These are phyloP conservation scores for Helleia helle DNA, from an alignment of 2,888 invertebrate species.

Conservation along the genomic window DNA sequence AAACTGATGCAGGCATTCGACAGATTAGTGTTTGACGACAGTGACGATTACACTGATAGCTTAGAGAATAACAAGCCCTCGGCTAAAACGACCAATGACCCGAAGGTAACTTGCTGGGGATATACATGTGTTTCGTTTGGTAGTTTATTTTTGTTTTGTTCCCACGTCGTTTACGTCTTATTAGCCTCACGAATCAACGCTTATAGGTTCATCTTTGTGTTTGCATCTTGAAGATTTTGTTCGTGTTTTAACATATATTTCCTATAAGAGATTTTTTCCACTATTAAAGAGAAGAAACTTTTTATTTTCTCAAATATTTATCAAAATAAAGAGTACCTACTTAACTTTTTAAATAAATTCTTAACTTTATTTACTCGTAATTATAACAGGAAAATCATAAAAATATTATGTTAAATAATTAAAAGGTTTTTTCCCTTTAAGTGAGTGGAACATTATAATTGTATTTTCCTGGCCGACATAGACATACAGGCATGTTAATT, in stretches of 20 bases:
- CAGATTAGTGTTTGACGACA: slow-evolving; percentile 77
- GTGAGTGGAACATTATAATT: neutral
- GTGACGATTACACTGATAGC: slow-evolving; percentile 84
- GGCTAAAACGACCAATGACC: slow-evolving; percentile 57
- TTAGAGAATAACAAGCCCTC: slow-evolving; percentile 75
- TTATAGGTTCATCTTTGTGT: slow-evolving; percentile 6
- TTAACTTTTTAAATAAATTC: no score
- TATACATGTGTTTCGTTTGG: slow-evolving; percentile 38
- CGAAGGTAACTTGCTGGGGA: slow-evolving; percentile 59
- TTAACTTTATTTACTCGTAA: no score
- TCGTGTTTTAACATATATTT: slow-evolving; percentile 12
- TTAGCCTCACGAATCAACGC: slow-evolving; percentile 9
- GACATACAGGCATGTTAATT: slow-evolving; percentile 9
- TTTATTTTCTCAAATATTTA: no score
- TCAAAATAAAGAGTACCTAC: no score
- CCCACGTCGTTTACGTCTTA: slow-evolving; percentile 10
- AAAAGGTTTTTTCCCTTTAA: no score
- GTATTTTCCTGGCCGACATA: slow-evolving; percentile 8
- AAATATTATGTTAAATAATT: no score
- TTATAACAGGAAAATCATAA: no score
- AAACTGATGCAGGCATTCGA: slow-evolving; percentile 83
- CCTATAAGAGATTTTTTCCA: neutral
- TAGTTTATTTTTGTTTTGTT: slow-evolving; percentile 27
- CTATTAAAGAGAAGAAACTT: neutral
- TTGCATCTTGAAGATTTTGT: slow-evolving; percentile 17